phyloP scores from a whole-genome alignment of 2,113 vertebrate species.

The Acinonyx jubatus region DNA sequence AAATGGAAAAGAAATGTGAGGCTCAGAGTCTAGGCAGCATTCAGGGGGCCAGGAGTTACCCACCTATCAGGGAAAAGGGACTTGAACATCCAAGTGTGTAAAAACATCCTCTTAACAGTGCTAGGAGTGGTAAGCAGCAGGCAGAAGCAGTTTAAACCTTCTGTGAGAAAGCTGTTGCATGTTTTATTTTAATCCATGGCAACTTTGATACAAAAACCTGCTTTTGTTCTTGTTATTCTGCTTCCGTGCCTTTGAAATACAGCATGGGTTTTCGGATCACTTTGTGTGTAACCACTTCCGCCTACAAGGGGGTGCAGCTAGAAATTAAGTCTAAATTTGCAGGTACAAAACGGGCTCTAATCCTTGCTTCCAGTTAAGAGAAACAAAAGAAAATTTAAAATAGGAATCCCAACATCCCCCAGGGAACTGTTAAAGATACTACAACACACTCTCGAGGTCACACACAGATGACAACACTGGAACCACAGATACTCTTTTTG shows the following conservation, averaged over 20 bases:
- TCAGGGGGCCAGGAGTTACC: neutral
- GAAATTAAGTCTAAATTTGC: conserved; percentile 26
- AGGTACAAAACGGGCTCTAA: neutral
- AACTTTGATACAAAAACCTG: conserved; percentile 1
- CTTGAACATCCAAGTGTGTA: neutral
- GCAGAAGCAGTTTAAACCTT: neutral
- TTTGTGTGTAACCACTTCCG: neutral
- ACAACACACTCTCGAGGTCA: neutral
- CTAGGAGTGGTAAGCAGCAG: neutral
- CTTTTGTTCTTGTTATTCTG: neutral
- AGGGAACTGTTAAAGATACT: neutral
- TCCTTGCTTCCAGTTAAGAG: neutral
- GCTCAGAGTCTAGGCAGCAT: neutral
- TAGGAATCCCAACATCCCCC: neutral
- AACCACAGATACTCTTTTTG: neutral
- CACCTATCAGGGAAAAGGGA: neutral
- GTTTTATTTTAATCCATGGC: neutral
- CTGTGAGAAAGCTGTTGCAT: neutral
- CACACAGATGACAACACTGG: neutral
- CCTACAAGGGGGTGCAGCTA: neutral
- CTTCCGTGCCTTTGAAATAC: neutral
- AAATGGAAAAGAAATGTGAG: neutral
- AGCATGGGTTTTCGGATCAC: neutral
- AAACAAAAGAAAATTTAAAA: conserved; percentile 33
- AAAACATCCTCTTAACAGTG: neutral